Percentiles rank a stretch among this genome's conserved stretches.
Evolutionary conservation across 1,140 invertebrate genomes (phyloP).

Genomic region (Bombus fervidus): DNA sequence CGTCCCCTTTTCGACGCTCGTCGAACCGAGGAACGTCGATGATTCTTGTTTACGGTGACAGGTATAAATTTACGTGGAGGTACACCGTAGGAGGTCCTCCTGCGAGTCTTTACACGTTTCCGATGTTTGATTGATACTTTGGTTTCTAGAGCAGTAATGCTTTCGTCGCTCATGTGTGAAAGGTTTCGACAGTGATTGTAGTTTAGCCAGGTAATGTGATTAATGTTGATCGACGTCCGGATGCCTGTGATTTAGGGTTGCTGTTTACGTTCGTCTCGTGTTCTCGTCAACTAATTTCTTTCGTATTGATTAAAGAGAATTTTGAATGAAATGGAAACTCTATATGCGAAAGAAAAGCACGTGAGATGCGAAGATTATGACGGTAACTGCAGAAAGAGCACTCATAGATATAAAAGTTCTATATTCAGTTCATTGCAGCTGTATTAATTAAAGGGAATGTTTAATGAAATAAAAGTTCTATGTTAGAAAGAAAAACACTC

Average conservation of each 20-base stretch:
- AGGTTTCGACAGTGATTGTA: background rate
- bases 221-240: background rate
- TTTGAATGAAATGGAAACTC: background rate
- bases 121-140: slow-evolving; percentile 14
- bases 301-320: background rate
- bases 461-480: background rate
- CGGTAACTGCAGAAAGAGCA: background rate
- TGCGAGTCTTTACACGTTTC: background rate
- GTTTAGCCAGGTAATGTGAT: background rate
- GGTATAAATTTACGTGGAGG: background rate
- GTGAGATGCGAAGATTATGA: background rate
- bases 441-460: no score
- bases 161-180: background rate
- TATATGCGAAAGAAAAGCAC: background rate
- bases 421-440: background rate
- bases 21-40: slow-evolving; percentile 20
- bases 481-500: background rate
- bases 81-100: background rate
- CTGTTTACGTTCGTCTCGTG: background rate
- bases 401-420: background rate
- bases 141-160: background rate
- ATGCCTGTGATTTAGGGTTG: background rate
- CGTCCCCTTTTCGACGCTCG: slow-evolving; percentile 20
- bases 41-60: background rate
- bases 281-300: background rate